phyloP scores from a whole-genome alignment of 2,888 invertebrate genomes.

The Cyaniris semiargus region DNA sequence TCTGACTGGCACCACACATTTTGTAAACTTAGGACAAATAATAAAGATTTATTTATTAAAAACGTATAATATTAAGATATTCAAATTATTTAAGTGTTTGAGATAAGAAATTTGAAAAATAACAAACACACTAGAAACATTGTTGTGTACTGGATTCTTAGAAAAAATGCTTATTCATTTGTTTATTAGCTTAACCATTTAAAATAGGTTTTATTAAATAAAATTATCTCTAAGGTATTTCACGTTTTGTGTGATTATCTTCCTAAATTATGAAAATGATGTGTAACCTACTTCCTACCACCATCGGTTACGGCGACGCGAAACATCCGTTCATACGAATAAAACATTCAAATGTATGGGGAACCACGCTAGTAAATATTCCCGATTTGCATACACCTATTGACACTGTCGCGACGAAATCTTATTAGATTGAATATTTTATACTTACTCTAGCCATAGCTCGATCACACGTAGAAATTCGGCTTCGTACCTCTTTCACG shows the following conservation, averaged over 20 bases:
- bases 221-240: too few species aligned
- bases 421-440: constrained; percentile 6
- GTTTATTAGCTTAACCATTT: not conserved
- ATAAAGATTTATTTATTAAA: not conserved
- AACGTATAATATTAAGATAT: not conserved
- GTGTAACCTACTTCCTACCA: constrained; percentile 5
- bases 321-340: constrained; percentile 37
- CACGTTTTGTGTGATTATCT: too few species aligned
- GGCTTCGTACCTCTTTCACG: too few species aligned
- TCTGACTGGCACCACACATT: not conserved
- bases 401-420: constrained; percentile 19
- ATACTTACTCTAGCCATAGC: not conserved
- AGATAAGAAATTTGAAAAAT: not conserved
- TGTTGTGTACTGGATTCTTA: not conserved
- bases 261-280: too few species aligned
- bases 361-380: constrained; percentile 34
- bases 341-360: constrained; percentile 44
- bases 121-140: not conserved
- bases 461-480: too few species aligned
- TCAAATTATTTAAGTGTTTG: not conserved
- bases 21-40: not conserved
- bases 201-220: not conserved
- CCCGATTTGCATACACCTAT: constrained; percentile 34
- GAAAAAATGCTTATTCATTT: not conserved
- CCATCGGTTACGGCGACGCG: constrained; percentile 36